Percentiles rank a stretch among this genome's conserved stretches.
Evolutionary conservation across 2,113 vertebrate species (phyloP).

Genomic region (Microtus richardsoni): DNA sequence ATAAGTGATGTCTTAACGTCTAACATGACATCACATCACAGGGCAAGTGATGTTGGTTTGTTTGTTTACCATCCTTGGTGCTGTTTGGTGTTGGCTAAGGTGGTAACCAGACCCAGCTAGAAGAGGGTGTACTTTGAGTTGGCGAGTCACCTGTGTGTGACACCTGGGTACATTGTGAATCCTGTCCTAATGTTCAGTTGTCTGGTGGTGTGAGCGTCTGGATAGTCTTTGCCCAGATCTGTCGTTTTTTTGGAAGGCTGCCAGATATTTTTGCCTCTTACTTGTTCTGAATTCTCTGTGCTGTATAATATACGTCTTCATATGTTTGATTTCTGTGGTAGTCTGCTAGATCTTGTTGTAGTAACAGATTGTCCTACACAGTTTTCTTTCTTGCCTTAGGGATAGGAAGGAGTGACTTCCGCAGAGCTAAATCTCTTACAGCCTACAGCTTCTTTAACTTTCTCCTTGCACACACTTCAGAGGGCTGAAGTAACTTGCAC

Average conservation of each 20-base stretch:
- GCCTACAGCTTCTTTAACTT: neutral
- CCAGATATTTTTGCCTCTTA: neutral
- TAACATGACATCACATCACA: no score
- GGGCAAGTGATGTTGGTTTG: neutral
- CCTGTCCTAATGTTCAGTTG: neutral
- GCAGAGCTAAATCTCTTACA: neutral
- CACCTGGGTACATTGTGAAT: neutral
- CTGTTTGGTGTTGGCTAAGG: neutral
- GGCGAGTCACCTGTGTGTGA: neutral
- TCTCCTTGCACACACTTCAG: neutral
- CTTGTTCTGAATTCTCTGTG: neutral
- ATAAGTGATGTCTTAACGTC: no score
- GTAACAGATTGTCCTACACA: neutral
- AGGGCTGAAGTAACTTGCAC: neutral
- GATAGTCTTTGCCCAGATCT: neutral
- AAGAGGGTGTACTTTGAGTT: neutral
- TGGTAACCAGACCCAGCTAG: neutral
- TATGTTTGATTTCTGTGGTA: neutral
- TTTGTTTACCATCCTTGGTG: neutral
- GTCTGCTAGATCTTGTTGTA: constrained; percentile 18
- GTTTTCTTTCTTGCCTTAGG: constrained; percentile 20
- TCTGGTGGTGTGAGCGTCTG: neutral
- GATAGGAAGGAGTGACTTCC: neutral
- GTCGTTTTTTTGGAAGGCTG: no score
- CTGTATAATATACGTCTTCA: neutral